Evolutionary conservation across 2,113 vertebrate species (phyloP).

Genomic region (Peucedramus taeniatus): DNA sequence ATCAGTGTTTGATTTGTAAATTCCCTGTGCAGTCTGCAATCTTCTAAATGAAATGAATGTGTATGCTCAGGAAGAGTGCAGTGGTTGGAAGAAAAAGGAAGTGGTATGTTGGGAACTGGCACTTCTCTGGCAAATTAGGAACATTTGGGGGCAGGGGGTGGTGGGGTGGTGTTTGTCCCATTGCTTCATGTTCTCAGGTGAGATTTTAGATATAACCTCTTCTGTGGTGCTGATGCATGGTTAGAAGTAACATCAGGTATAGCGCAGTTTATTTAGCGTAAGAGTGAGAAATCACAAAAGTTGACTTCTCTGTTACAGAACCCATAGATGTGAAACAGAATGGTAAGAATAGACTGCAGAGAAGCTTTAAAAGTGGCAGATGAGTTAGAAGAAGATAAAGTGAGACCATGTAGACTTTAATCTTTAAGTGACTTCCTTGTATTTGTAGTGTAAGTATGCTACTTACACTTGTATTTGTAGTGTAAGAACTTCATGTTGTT

Average conservation of each 20-base stretch:
- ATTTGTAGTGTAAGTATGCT: not conserved
- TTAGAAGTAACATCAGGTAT: not conserved
- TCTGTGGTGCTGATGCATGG: not conserved
- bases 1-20: not conserved
- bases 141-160: accelerated
- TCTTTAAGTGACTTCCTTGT: not conserved
- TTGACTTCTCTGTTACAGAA: not conserved
- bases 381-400: conserved; percentile 6
- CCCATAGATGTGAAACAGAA: not conserved
- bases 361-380: not conserved
- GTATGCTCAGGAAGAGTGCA: not conserved
- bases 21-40: not conserved
- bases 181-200: not conserved
- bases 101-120: not conserved
- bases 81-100: not conserved
- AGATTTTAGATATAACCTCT: not conserved
- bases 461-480: not conserved
- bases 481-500: not conserved
- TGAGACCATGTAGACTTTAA: not conserved
- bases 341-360: not conserved
- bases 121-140: not conserved
- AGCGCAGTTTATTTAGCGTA: not conserved
- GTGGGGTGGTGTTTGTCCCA: not conserved
- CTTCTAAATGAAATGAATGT: not conserved
- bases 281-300: not conserved